Conservation (phyloP, 2,113 vertebrate genomes). For the Oryzias javanicus region DNA sequence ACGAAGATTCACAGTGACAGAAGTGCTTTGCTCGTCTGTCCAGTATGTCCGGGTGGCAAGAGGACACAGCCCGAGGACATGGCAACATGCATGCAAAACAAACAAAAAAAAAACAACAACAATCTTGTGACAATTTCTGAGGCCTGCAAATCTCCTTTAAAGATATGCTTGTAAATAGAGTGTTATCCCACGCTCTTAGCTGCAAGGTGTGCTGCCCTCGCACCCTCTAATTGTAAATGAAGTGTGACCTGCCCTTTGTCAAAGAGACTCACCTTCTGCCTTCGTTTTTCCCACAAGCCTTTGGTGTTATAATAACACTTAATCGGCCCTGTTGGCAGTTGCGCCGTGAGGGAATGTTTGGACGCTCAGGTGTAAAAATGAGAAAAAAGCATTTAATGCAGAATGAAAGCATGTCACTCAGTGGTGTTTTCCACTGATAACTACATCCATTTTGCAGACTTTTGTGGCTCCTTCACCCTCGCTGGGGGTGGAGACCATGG, state of each 20-base stretch:
- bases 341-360: conserved; percentile 17
- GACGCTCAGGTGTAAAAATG: conserved; percentile 38
- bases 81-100: conserved; percentile 23
- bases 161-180: conserved; percentile 27
- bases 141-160: conserved; percentile 24
- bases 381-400: conserved; percentile 33
- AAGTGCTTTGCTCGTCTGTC: conserved; percentile 70
- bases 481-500: conserved; percentile 25
- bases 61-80: conserved; percentile 52
- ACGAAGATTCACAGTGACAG: conserved; percentile 71
- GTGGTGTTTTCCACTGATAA: conserved; percentile 50
- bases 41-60: conserved; percentile 52
- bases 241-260: conserved; percentile 36
- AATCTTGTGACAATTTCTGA: conserved; percentile 7
- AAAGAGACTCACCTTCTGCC: conserved; percentile 30
- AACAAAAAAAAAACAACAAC: conserved; percentile 2
- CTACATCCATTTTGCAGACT: conserved; percentile 35
- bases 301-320: conserved; percentile 46
- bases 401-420: conserved; percentile 29
- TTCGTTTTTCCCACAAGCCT: conserved; percentile 14
- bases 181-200: conserved; percentile 38
- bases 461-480: conserved; percentile 30
- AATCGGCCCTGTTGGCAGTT: conserved; percentile 33
- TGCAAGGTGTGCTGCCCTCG: conserved; percentile 46
- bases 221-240: conserved; percentile 48